A percentile compares a stretch with the other conserved stretches of the same genome.
Conservation (phyloP, 2,888 invertebrate genomes). For the Rhopalosiphum nymphaeae region DNA sequence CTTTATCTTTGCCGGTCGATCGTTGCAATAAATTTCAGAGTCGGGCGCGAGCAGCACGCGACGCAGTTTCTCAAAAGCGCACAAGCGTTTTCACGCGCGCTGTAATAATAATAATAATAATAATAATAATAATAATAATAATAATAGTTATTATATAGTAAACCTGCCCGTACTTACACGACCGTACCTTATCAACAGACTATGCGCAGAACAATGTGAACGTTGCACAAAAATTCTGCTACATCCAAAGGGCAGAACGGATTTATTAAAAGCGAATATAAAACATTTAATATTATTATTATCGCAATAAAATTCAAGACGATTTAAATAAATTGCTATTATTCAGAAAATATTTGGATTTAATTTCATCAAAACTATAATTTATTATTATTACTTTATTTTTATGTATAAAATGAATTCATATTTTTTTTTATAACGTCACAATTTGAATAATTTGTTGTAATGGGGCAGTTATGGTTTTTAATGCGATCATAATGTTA, state of each 20-base stretch:
- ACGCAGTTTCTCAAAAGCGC: constrained; percentile 58
- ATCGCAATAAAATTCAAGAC: background rate
- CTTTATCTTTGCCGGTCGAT: constrained; percentile 52
- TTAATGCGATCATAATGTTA: background rate
- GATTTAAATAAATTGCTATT: background rate
- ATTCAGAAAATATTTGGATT: background rate
- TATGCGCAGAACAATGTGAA: background rate
- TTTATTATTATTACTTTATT: background rate
- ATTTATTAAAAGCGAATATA: background rate
- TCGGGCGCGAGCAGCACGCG: constrained; percentile 40
- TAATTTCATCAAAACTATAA: background rate
- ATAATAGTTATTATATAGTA: constrained; percentile 47
- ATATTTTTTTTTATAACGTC: background rate
- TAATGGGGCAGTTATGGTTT: background rate
- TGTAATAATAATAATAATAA: constrained; percentile 37
- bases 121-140: constrained; percentile 44
- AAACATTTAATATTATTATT: background rate
- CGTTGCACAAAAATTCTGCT: background rate
- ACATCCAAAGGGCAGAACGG: background rate
- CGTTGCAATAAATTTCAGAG: constrained; percentile 60
- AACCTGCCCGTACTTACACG: background rate
- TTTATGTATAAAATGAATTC: background rate
- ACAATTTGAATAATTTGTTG: background rate
- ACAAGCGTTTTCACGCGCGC: constrained; percentile 37
- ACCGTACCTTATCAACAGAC: constrained; percentile 1